phyloP scores from a whole-genome alignment of 2,888 invertebrate species.

The Drosophila buzzatii region DNA sequence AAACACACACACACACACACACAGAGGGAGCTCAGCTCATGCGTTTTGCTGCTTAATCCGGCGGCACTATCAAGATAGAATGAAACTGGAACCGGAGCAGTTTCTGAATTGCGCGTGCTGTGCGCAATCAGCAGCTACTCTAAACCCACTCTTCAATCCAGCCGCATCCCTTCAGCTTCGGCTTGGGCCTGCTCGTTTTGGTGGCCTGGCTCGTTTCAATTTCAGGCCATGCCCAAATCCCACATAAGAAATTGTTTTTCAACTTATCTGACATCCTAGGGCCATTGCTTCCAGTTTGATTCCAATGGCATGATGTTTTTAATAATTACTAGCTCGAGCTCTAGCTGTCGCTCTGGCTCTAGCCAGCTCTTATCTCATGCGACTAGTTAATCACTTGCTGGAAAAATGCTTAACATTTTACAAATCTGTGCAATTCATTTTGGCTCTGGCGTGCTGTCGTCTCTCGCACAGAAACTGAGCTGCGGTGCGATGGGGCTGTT shows the following conservation, averaged over 20 bases:
- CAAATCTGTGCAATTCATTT: conserved; percentile 69
- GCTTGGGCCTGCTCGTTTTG: background rate
- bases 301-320: conserved; percentile 29
- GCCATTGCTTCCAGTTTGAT: conserved; percentile 37
- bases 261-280: conserved; percentile 50
- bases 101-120: conserved; percentile 34
- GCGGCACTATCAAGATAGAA: conserved; percentile 75
- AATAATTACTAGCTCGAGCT: conserved; percentile 32
- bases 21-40: conserved; percentile 44
- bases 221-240: conserved; percentile 69
- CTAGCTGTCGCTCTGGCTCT: background rate
- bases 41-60: conserved; percentile 77
- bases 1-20: conserved; percentile 1
- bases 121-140: conserved; percentile 34
- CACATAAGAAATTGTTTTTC: conserved; percentile 77
- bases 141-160: background rate
- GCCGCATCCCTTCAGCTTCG: background rate
- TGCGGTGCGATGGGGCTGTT: conserved; percentile 14
- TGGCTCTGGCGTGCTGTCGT: conserved; percentile 8
- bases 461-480: conserved; percentile 5
- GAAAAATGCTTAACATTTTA: conserved; percentile 58
- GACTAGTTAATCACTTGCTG: conserved; percentile 63
- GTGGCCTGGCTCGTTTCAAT: conserved; percentile 63
- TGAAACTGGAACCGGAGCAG: conserved; percentile 40
- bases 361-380: conserved; percentile 17